Evolutionary conservation across 2,888 invertebrate species (phyloP).

Genomic region (Hypsopygia costalis): DNA sequence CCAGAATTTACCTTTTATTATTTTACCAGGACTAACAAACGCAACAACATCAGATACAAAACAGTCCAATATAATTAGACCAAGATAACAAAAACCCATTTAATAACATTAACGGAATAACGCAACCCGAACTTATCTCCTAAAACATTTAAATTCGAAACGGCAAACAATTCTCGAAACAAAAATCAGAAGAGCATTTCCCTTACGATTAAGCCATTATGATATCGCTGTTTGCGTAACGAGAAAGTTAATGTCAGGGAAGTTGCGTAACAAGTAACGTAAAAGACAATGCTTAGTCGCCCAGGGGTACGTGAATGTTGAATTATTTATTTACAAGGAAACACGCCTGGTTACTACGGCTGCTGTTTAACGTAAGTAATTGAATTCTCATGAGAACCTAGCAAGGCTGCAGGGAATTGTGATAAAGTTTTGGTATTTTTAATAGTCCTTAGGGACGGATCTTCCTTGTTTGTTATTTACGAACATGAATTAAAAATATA

Average conservation of each 20-base stretch:
- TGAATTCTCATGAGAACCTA: constrained; percentile 23
- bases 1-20: too few relatives aligned
- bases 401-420: neutral
- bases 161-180: neutral
- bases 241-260: constrained; percentile 1
- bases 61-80: too few relatives aligned
- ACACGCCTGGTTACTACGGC: constrained; percentile 15
- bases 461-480: too few relatives aligned
- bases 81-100: neutral
- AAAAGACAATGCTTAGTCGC: constrained; percentile 16
- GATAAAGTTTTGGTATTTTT: neutral
- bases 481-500: too few relatives aligned
- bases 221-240: neutral
- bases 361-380: constrained; percentile 28
- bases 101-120: neutral
- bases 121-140: neutral
- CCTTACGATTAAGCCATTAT: constrained; percentile 6
- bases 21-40: too few relatives aligned
- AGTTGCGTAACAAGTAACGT: constrained; percentile 8
- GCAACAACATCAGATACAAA: too few relatives aligned
- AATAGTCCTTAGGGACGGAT: neutral
- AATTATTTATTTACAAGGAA: constrained; percentile 26
- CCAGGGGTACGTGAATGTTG: constrained; percentile 11
- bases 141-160: neutral
- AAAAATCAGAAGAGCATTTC: neutral